These are phyloP conservation scores for Kobus ellipsiprymnus DNA, from an alignment of 2,113 vertebrate genomes.

Conservation along the genomic window DNA sequence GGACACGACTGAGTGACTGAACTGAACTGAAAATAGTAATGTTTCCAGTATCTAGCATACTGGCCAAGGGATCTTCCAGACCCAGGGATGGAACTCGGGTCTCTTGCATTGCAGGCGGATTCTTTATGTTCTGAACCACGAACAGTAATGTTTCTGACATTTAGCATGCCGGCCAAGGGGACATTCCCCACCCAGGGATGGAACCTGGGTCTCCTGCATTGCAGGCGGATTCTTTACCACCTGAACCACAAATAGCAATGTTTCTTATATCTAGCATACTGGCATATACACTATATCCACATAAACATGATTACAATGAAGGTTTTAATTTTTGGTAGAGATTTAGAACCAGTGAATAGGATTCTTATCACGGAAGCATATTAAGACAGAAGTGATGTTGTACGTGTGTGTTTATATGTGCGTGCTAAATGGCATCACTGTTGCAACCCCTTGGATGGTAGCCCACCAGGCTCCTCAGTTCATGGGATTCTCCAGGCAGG, in stretches of 20 bases:
- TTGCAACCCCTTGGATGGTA: too few species aligned
- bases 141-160: not conserved
- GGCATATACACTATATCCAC: not conserved
- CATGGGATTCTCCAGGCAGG: not conserved
- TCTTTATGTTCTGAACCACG: not conserved
- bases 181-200: not conserved
- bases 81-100: not conserved
- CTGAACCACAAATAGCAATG: not conserved
- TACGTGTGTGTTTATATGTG: not conserved
- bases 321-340: not conserved
- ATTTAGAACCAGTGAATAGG: not conserved
- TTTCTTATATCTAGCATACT: not conserved
- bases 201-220: not conserved
- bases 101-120: not conserved
- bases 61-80: not conserved
- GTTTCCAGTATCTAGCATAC: not conserved
- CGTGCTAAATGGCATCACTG: not conserved
- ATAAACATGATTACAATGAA: rapidly evolving
- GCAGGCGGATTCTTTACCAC: not conserved
- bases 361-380: not conserved
- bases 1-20: rapidly evolving
- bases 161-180: not conserved
- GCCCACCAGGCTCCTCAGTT: not conserved
- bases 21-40: not conserved
- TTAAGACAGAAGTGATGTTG: not conserved